These are phyloP conservation scores for Strigops habroptila DNA, from an alignment of 2,113 vertebrate genomes.

Conservation along the genomic window DNA sequence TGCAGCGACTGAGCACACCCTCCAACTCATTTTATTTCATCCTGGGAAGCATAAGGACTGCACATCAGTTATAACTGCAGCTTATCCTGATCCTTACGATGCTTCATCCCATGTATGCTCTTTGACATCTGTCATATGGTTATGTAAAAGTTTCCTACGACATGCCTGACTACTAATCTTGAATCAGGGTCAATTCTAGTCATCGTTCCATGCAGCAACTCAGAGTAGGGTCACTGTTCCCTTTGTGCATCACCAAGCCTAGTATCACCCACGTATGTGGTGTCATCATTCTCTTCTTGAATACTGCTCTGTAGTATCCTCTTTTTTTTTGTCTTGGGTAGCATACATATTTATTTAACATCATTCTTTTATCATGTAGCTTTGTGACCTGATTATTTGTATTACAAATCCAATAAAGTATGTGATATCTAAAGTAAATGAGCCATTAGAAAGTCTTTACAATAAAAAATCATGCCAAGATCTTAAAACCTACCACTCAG, in stretches of 20 bases:
- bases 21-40: background rate
- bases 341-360: background rate
- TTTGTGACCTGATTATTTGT: background rate
- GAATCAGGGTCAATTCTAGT: background rate
- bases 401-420: background rate
- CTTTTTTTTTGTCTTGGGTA: background rate
- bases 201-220: background rate
- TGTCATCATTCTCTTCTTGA: background rate
- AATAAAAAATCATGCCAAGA: background rate
- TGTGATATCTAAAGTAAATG: background rate
- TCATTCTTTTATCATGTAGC: background rate
- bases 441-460: background rate
- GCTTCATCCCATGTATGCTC: background rate
- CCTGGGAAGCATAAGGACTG: background rate
- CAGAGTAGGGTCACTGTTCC: background rate
- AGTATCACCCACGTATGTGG: fast-evolving
- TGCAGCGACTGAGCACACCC: background rate
- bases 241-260: background rate
- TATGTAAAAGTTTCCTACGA: background rate
- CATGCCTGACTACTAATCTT: constrained; percentile 1
- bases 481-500: background rate
- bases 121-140: constrained; percentile 9
- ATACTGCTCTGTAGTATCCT: background rate
- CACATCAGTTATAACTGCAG: background rate
- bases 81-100: background rate